These are phyloP conservation scores for Cliona cf. orientalis DNA, from an alignment of 37 sponge, comb jelly and placozoan genomes.

Conservation along the genomic window DNA sequence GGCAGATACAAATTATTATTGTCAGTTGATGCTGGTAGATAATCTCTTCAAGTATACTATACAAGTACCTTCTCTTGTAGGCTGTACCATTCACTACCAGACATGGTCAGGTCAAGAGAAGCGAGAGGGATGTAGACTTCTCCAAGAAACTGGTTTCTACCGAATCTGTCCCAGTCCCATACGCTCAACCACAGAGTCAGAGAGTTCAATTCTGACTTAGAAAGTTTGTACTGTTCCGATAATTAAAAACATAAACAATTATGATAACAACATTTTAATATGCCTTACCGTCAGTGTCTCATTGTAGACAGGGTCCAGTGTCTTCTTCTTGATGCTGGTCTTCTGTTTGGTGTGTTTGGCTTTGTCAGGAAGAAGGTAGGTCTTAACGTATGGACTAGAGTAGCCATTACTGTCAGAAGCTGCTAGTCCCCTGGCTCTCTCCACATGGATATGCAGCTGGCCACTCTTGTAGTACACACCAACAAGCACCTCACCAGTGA, in stretches of 20 bases:
- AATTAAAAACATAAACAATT: too few species aligned
- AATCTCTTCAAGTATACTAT: background rate
- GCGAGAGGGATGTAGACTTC: conserved; percentile 55
- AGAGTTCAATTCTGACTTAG: conserved; percentile 12
- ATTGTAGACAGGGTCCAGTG: conserved; percentile 56
- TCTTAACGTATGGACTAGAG: conserved; percentile 70
- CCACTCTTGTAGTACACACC: too few species aligned
- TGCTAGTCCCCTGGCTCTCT: conserved; percentile 51
- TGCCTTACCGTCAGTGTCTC: conserved; percentile 64
- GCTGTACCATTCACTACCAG: conserved; percentile 42
- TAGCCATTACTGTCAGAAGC: conserved; percentile 38
- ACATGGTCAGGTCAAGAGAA: conserved; percentile 28
- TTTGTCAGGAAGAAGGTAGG: conserved; percentile 72
- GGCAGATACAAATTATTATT: background rate
- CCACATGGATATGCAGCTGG: too few species aligned
- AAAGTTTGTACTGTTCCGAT: conserved; percentile 59
- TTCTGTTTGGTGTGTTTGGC: conserved; percentile 70
- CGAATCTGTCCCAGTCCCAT: too few species aligned
- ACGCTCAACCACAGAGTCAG: conserved; percentile 58
- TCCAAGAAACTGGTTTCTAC: conserved; percentile 70
- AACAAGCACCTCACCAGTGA: too few species aligned
- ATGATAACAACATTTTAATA: too few species aligned
- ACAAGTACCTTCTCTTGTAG: conserved; percentile 41
- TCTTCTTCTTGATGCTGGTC: conserved; percentile 48
- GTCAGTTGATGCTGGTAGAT: background rate